Evolutionary conservation across 2,113 vertebrate species (phyloP), one percentile per base, ranked within the genome.

Genomic region (Odobenus rosmarus): DNA sequence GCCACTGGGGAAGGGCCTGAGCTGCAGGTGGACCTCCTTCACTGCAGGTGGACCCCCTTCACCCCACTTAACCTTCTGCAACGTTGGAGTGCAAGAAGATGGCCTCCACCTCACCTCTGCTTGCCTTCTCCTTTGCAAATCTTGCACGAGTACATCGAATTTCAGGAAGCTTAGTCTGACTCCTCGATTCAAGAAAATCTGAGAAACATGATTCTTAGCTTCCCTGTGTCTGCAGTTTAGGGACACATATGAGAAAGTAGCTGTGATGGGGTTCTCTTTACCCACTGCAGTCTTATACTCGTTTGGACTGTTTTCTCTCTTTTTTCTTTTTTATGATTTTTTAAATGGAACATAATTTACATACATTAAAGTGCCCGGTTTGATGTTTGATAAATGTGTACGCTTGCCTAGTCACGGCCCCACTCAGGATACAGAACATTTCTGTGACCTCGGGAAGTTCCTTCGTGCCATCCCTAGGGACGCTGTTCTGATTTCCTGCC

Each of bases 71-170:
- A 36, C 59, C 49, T 18, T 85, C 59, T 59, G 95, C 61, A 51
- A 24, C 0, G 0, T 33, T 36, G n/a, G 53, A 49, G 18, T 71
- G 1, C 15, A 10, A 61, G 16, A 80, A 42, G 42, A 9, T 1
- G n/a, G 64, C 36, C 1, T 24, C 36, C 0, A 4, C 13, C 13
- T 72, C 9, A 0, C 15, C 19, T 24, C 5, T 57, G 18, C 36
- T 82, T 87, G 24, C 15, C 15, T 21, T 62, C 39, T 26, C 9
- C 74, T 74, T 69, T 67, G n/a, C 55, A 87, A 39, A 74, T 76
- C 39, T 86, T 91, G 3, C 39, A 59, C 2, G 14, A 59, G 18
- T 81, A 5, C 31, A 26, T 74, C 12, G 4, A 46, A 28, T 59
- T 81, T 49, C 46, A 81, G 46, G 74, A 86, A 76, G 28, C 53